These are phyloP conservation scores for Megaceryle maxima DNA, from an alignment of 2,113 vertebrate genomes.

Conservation along the genomic window DNA sequence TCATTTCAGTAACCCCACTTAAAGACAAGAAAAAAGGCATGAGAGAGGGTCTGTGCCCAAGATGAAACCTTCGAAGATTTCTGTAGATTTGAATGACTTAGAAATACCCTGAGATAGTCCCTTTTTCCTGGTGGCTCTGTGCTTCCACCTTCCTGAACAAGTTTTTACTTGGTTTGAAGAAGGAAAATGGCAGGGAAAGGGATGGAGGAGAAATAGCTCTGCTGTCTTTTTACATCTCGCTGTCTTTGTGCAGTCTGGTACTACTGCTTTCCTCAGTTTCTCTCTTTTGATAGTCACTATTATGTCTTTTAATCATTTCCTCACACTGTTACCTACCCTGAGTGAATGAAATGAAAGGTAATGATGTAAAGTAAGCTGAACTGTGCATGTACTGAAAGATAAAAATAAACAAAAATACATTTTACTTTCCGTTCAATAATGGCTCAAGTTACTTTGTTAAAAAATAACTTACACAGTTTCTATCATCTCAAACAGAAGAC, in stretches of 20 bases:
- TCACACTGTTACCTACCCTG: neutral
- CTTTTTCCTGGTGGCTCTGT: neutral
- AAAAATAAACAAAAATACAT: neutral
- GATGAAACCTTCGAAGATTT: neutral
- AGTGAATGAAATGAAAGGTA: neutral
- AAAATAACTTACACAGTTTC: neutral
- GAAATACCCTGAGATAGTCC: neutral
- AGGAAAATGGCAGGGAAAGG: neutral
- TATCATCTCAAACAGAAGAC: neutral
- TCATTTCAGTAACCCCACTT: neutral
- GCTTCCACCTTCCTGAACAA: neutral
- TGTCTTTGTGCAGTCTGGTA: neutral
- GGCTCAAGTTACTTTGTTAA: neutral
- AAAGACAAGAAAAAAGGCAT: neutral
- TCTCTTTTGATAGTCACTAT: neutral
- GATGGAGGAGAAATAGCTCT: neutral
- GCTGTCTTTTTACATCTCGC: neutral
- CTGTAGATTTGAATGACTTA: neutral
- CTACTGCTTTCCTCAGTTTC: neutral
- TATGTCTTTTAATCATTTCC: neutral
- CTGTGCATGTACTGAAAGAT: neutral
- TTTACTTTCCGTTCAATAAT: neutral
- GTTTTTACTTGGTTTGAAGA: neutral
- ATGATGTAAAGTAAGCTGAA: neutral
- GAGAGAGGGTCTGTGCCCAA: neutral